These are phyloP conservation scores for Megalops atlanticus DNA, from an alignment of 2,113 vertebrate species.

Conservation along the genomic window DNA sequence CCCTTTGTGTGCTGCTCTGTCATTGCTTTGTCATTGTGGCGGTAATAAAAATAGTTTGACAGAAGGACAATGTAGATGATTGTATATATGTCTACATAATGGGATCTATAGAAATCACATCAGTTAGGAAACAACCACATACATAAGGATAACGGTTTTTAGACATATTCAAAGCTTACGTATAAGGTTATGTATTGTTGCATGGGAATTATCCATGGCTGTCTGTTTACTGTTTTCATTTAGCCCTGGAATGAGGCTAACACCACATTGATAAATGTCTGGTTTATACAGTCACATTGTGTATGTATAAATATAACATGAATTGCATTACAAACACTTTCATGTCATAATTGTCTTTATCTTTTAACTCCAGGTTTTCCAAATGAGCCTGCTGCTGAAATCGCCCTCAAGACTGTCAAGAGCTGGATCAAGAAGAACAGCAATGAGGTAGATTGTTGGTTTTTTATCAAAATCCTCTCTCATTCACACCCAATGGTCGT, in stretches of 20 bases:
- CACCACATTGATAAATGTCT: not conserved
- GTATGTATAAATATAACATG: not conserved
- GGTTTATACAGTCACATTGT: too few relatives aligned
- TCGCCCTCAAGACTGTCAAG: slow-evolving; percentile 87
- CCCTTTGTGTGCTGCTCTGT: slow-evolving; percentile 38
- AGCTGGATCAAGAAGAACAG: slow-evolving; percentile 86
- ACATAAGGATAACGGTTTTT: slow-evolving; percentile 44
- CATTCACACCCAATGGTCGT: too few relatives aligned
- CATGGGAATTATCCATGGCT: slow-evolving; percentile 9
- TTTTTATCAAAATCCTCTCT: slow-evolving; percentile 11
- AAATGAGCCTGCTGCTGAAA: slow-evolving; percentile 89
- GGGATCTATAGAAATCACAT: slow-evolving; percentile 40
- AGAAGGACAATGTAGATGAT: slow-evolving; percentile 36
- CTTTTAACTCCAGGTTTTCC: too few relatives aligned
- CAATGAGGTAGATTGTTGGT: slow-evolving; percentile 75
- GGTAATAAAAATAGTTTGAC: not conserved
- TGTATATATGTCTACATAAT: slow-evolving; percentile 26
- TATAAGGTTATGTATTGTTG: slow-evolving; percentile 7
- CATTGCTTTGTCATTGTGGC: slow-evolving; percentile 42
- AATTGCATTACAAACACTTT: too few relatives aligned
- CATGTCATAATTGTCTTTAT: too few relatives aligned
- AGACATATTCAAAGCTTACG: slow-evolving; percentile 39
- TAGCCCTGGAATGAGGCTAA: not conserved
- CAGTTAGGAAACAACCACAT: slow-evolving; percentile 34
- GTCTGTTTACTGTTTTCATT: slow-evolving; percentile 10